phyloP scores from a whole-genome alignment of 2,888 invertebrate species.

The Helicoverpa assulta region DNA sequence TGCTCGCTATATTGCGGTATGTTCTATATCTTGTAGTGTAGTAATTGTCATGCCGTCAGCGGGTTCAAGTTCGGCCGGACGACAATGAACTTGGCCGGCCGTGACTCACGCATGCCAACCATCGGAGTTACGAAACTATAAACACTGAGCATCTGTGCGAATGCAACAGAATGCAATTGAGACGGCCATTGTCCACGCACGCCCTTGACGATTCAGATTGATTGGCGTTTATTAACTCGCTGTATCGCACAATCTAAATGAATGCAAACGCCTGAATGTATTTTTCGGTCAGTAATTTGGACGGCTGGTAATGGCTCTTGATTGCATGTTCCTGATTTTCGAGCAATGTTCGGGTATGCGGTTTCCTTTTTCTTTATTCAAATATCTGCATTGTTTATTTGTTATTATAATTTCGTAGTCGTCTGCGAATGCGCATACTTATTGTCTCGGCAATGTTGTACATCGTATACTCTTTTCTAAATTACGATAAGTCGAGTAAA shows the following conservation, averaged over 20 bases:
- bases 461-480: conserved; percentile 8
- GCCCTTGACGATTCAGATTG: conserved; percentile 62
- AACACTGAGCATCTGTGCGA: conserved; percentile 82
- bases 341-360: conserved; percentile 16
- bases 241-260: conserved; percentile 29
- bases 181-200: conserved; percentile 68
- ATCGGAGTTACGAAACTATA: conserved; percentile 88
- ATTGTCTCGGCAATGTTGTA: conserved; percentile 18
- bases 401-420: conserved; percentile 43
- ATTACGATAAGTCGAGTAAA: conserved; percentile 30
- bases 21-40: conserved; percentile 71
- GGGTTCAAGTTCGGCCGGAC: conserved; percentile 89
- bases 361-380: conserved; percentile 41
- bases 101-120: conserved; percentile 86
- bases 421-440: conserved; percentile 29
- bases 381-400: conserved; percentile 35
- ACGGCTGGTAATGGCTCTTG: conserved; percentile 16
- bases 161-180: conserved; percentile 71
- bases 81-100: conserved; percentile 90
- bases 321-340: conserved; percentile 30
- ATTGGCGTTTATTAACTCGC: conserved; percentile 49
- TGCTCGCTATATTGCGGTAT: conserved; percentile 64
- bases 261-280: conserved; percentile 14
- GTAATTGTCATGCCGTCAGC: conserved; percentile 69
- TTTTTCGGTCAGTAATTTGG: conserved; percentile 25